phyloP scores from a whole-genome alignment of 1,140 invertebrate species.

The Macrotrachela quadricornifera region DNA sequence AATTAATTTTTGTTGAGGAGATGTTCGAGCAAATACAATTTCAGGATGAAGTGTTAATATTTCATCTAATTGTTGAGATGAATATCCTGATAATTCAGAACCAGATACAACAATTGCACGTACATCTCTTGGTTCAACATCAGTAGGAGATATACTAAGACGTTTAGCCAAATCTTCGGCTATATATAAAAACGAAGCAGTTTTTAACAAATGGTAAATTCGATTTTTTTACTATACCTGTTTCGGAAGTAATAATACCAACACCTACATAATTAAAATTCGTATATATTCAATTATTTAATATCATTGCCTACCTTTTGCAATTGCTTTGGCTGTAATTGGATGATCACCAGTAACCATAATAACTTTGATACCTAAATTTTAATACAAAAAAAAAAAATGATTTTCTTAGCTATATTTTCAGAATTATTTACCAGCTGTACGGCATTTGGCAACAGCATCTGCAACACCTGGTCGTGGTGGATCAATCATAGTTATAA shows the following conservation, averaged over 20 bases:
- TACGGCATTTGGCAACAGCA: conserved; percentile 45
- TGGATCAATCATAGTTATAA: conserved; percentile 57
- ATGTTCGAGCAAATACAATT: conserved; percentile 96
- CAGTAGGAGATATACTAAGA: conserved; percentile 32
- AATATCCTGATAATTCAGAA: conserved; percentile 70
- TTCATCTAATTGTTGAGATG: conserved; percentile 68
- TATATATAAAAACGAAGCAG: conserved; percentile 15
- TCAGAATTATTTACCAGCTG: conserved; percentile 35
- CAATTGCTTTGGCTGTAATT: conserved; percentile 54
- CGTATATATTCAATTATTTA: no score
- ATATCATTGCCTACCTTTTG: conserved; percentile 20
- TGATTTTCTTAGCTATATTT: no score
- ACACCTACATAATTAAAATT: conserved; percentile 24
- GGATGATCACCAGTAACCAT: conserved; percentile 59
- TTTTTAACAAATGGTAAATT: no score
- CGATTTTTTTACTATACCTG: no score
- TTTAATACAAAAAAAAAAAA: no score
- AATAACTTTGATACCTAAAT: conserved; percentile 11
- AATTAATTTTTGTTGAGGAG: conserved; percentile 95
- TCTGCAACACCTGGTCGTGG: conserved; percentile 50
- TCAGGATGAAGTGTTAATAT: conserved; percentile 81
- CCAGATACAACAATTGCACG: conserved; percentile 91
- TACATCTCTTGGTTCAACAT: conserved; percentile 50
- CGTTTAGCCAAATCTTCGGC: conserved; percentile 46
- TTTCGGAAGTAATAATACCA: conserved; percentile 41